Base-by-base conservation (phyloP, 2,888 invertebrate species). In the Drymonia ruficornis region DNA sequence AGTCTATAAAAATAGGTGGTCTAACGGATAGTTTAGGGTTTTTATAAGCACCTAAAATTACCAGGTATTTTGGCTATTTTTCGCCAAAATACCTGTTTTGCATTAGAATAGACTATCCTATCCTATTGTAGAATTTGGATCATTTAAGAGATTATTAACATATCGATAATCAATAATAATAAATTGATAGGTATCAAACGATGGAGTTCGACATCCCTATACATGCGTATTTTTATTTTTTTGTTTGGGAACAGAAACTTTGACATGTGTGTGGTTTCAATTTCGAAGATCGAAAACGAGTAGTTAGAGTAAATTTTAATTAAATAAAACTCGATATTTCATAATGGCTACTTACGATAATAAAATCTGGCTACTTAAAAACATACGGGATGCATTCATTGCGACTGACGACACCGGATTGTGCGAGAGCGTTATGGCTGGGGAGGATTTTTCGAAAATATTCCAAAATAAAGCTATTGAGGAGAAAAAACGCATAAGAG, bases 381-480 rank as follows among this genome's bases (percentile, higher is more conserved):
- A 98, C 87, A 97, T 99, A 67, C 94, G 98, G 55, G 98, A 98
- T 86, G 98, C 98, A 11, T 99, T 98, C 87, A 97, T 99, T 80
- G 97, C 98, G 23, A 97, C 98, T 19, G 99, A 99, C 91, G 98
- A 99, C 87, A 98, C 98, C 72, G 97, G 98, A 55, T 96, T 98
- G 94, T 98, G 98, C 86, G 98, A 99, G 86, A 95, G 96, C 76
- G 96, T 98, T 52, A 98, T 98, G 96, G 94, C 96, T 34, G 96
- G 96, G 52, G 97, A 98, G 82, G 95, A 97, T 86, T 93, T 96
- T 70, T 96, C 96, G 53, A 93, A 91, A 83, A 83, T 92, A 53
- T 91, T 93, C 67, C 89, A 89, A 80, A 86, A 84, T 67, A 89
- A 85, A 70, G 89, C 86, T 70, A 75, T 91, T 61, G 86, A 92